phyloP scores from a whole-genome alignment of 2,888 invertebrate species.

The Synanthedon vespiformis region DNA sequence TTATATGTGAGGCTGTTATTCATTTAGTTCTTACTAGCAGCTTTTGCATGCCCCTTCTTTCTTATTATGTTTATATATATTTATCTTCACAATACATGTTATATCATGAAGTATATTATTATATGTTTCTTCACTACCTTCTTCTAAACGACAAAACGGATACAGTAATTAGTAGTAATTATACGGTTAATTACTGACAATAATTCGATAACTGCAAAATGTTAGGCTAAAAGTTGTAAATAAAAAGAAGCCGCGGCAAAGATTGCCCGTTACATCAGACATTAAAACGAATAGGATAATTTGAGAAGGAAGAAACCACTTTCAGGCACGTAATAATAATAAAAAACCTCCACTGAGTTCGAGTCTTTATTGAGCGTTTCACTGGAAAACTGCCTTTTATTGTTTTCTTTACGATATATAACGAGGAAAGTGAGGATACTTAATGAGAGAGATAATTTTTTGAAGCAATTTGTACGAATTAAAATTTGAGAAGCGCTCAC shows the following conservation, averaged over 20 bases:
- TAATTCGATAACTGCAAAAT: too few species aligned
- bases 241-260: constrained; percentile 7
- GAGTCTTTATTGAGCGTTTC: constrained; percentile 3
- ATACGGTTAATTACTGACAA: too few species aligned
- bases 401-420: constrained; percentile 5
- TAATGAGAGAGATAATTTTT: constrained; percentile 1
- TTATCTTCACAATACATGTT: too few species aligned
- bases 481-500: background rate
- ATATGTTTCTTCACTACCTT: too few species aligned
- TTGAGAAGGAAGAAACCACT: constrained; percentile 16
- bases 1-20: too few species aligned
- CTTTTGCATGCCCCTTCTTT: too few species aligned
- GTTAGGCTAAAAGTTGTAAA: constrained; percentile 3
- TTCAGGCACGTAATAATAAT: constrained; percentile 24
- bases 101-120: too few species aligned
- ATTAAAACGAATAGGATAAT: constrained; percentile 30
- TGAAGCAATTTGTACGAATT: background rate
- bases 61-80: too few species aligned
- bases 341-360: constrained; percentile 12
- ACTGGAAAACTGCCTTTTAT: constrained; percentile 4
- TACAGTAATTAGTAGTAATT: too few species aligned
- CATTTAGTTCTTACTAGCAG: too few species aligned
- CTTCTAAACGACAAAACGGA: too few species aligned
- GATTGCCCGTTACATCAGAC: constrained; percentile 14
- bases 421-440: background rate